Percentiles rank a stretch among this genome's conserved stretches.
phyloP scores from a whole-genome alignment of 2,797 vertebrate species.

The Chaenodraco wilsoni region DNA sequence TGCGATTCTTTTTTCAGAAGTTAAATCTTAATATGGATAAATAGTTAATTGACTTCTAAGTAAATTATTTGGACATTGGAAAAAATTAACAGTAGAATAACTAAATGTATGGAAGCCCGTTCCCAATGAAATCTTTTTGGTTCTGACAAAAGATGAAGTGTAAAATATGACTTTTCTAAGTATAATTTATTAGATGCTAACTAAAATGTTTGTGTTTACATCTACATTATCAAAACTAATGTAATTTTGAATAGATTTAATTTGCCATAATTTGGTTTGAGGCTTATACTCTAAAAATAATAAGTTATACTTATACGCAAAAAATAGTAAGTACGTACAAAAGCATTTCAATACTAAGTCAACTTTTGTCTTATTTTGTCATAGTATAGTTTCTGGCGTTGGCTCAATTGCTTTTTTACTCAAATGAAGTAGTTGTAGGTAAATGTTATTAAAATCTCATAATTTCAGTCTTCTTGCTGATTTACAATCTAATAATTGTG shows the following conservation, averaged over 20 bases:
- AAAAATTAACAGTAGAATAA: neutral
- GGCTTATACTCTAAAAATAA: no score
- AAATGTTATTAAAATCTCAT: neutral
- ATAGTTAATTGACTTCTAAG: neutral
- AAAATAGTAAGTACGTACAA: no score
- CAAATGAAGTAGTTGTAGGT: neutral
- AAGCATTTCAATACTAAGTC: no score
- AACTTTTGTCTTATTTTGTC: no score
- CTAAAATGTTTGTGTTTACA: no score
- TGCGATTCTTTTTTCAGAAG: neutral
- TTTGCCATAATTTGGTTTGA: neutral
- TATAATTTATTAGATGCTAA: neutral
- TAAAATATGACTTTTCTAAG: neutral
- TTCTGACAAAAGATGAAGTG: neutral
- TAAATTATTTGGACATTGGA: neutral
- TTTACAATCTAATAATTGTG: no score
- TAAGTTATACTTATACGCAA: no score
- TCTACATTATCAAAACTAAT: no score
- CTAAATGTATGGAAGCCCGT: neutral
- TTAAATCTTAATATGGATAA: neutral
- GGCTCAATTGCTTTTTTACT: no score
- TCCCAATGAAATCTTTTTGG: rapidly evolving
- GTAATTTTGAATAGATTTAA: neutral
- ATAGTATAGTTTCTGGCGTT: no score
- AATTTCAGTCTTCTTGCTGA: neutral